Conservation (phyloP, 1,140 invertebrate genomes). For the Aphidius gifuensis region DNA sequence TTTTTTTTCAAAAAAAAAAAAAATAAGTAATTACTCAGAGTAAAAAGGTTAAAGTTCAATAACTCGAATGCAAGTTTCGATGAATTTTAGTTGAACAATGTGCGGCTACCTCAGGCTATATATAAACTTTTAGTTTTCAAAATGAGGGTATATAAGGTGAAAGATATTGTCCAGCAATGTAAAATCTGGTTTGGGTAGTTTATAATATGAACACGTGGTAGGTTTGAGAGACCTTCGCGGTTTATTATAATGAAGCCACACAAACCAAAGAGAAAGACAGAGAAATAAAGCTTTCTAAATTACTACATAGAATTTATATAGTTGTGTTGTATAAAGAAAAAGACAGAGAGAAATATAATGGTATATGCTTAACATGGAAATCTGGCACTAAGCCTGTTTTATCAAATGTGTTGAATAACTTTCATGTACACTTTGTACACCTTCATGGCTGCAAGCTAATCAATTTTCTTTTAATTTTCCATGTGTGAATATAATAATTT, state of each 20-base stretch:
- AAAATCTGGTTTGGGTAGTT: conserved; percentile 2
- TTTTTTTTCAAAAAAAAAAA: too few relatives aligned
- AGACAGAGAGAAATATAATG: not conserved
- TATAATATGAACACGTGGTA: conserved; percentile 7
- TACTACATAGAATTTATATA: too few relatives aligned
- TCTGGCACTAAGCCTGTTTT: conserved; percentile 14
- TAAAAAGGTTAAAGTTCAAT: too few relatives aligned
- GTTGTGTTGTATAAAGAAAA: too few relatives aligned
- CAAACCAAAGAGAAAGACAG: not conserved
- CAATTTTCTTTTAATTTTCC: not conserved
- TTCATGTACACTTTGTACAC: not conserved
- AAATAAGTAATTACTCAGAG: too few relatives aligned
- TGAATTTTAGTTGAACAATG: too few relatives aligned
- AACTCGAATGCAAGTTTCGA: too few relatives aligned
- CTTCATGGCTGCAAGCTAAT: conserved; percentile 2
- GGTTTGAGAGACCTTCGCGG: conserved; percentile 1
- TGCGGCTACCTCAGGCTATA: too few relatives aligned
- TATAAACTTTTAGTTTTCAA: too few relatives aligned
- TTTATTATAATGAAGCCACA: conserved; percentile 20
- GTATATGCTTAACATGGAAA: conserved; percentile 8
- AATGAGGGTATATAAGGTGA: too few relatives aligned
- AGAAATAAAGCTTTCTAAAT: too few relatives aligned
- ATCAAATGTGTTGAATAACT: conserved; percentile 3
- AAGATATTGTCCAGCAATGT: not conserved
- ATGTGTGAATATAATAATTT: too few relatives aligned